Base-by-base conservation (phyloP, 2,113 vertebrate species). In the Phyllopteryx taeniolatus region DNA sequence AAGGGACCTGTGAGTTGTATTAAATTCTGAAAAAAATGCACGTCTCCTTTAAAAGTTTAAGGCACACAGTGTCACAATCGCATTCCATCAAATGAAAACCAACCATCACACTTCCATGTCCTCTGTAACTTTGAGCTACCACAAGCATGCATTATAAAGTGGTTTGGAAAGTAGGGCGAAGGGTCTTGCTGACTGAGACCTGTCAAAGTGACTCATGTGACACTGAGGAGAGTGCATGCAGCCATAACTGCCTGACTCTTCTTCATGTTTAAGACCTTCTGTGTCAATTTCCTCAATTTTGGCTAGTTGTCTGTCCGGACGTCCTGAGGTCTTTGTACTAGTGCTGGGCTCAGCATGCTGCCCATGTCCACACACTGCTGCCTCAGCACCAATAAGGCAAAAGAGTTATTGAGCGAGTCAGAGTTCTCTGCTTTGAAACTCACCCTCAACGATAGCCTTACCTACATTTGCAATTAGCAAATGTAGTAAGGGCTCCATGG, bases 311-410 rank as follows among this genome's bases (percentile, higher is more conserved):
- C 6, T 81, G 83, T 88, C 81, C 86, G 33, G 79, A 70, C 83
- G 86, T 84, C 83, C 81, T 84, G 73, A 87, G 86, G 87, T 90
- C 86, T 89, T 86, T 90, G 87, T 91, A 84, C 83, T 88, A 92
- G 82, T 92, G 92, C 92, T 91, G 82, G 83, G 76, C 90, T 92
- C 92, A 93, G 92, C 92, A 91, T 70, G 85, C 85, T 78, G 83
- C 82, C 85, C 78, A 71, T 86, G 81, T 89, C 81, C 87, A 86
- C 86, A 90, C 86, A 85, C 79, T 90, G 93, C 93, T 91, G 86
- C 80, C 88, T 92, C 92, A 93, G 91, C 91, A 90, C 83, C 89
- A 90, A 91, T 87, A 85, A 85, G 90, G 83, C 74, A 75, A 86
- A 74, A 82, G 89, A 88, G 87, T 27, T 27, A 27, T 27, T 82